A percentile compares a stretch with the other conserved stretches of the same genome.
These are phyloP conservation scores for Orientallactaga sibirica DNA, from an alignment of 2,797 vertebrate genomes.

Conservation along the genomic window DNA sequence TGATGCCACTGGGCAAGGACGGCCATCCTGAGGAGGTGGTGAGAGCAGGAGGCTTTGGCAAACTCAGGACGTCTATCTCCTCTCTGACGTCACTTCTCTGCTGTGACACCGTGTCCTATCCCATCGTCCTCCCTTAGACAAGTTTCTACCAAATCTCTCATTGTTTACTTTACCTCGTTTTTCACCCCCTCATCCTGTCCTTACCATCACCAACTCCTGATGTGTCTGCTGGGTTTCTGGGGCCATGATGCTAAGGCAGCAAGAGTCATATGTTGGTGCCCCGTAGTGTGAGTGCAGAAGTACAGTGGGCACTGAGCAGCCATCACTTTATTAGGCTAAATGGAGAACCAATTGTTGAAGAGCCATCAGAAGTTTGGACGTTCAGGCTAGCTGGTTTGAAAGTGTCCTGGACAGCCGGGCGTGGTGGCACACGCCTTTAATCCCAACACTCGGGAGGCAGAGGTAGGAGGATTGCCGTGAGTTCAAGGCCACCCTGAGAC, in stretches of 20 bases:
- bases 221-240: slow-evolving; percentile 63
- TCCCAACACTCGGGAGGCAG: no score
- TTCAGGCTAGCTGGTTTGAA: slow-evolving; percentile 31
- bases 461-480: no score
- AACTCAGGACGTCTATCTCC: background rate
- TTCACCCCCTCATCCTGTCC: background rate
- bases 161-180: background rate
- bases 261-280: background rate
- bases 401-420: background rate
- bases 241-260: background rate
- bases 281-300: slow-evolving; percentile 31
- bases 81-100: slow-evolving; percentile 52
- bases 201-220: background rate
- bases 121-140: slow-evolving; percentile 59
- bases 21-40: background rate
- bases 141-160: slow-evolving; percentile 59
- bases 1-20: background rate
- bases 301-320: background rate
- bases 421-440: no score
- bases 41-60: slow-evolving; percentile 40
- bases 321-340: slow-evolving; percentile 58
- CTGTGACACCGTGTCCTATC: slow-evolving; percentile 52
- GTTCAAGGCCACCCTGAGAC: no score
- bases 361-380: slow-evolving; percentile 1
- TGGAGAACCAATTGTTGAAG: background rate